A percentile compares a stretch with the other conserved stretches of the same genome.
phyloP scores from a whole-genome alignment of 2,888 invertebrate species.

The Glaucopsyche alexis region DNA sequence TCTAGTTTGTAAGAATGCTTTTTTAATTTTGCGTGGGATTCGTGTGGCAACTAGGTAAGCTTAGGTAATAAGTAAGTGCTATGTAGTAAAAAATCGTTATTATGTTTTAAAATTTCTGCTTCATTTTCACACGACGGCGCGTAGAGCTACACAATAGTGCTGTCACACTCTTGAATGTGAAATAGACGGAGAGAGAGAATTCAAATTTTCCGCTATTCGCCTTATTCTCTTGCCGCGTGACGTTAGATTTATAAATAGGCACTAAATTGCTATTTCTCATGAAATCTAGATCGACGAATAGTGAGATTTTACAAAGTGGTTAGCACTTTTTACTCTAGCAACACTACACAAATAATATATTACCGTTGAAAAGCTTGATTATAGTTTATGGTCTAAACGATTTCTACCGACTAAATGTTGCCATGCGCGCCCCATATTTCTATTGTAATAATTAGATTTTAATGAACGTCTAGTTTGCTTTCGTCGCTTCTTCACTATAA shows the following conservation, averaged over 20 bases:
- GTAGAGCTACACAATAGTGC: conserved; percentile 3
- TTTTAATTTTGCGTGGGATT: conserved; percentile 53
- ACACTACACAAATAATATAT: conserved; percentile 20
- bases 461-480: conserved; percentile 51
- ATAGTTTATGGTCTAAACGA: background rate
- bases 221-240: conserved; percentile 2
- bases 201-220: background rate
- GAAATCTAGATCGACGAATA: conserved; percentile 9
- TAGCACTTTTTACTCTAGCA: conserved; percentile 19
- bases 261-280: conserved; percentile 5
- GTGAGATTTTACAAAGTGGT: conserved; percentile 4
- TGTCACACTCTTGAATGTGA: background rate
- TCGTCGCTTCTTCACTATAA: conserved; percentile 60
- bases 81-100: background rate
- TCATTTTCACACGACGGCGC: conserved; percentile 3
- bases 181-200: background rate
- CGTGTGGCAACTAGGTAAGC: conserved; percentile 35
- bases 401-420: conserved; percentile 28
- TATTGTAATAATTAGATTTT: conserved; percentile 40
- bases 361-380: conserved; percentile 1
- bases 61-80: conserved; percentile 18
- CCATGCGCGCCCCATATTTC: conserved; percentile 38
- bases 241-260: conserved; percentile 19
- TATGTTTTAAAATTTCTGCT: background rate
- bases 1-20: conserved; percentile 69